These are phyloP conservation scores for Tamias sibiricus DNA, from an alignment of 2,113 vertebrate genomes.

Conservation along the genomic window DNA sequence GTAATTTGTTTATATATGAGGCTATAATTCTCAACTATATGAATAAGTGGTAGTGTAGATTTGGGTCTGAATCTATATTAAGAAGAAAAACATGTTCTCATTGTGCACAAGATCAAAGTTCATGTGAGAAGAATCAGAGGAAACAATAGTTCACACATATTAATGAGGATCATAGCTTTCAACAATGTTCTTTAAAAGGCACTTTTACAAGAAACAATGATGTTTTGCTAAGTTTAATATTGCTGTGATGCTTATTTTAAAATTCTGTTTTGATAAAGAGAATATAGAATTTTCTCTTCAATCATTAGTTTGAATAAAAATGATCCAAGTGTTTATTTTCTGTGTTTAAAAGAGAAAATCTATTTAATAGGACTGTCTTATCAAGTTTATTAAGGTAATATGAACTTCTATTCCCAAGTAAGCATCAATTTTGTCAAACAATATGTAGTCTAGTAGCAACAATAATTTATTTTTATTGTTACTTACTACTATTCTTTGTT, in stretches of 20 bases:
- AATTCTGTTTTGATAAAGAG: background rate
- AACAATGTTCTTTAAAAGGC: background rate
- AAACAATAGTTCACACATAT: background rate
- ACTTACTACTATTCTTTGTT: background rate
- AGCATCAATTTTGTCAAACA: background rate
- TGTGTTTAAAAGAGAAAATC: conserved; percentile 25
- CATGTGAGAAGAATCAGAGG: background rate
- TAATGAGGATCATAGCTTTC: conserved; percentile 25
- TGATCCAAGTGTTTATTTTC: background rate
- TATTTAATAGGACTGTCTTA: conserved; percentile 33
- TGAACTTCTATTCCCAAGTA: background rate
- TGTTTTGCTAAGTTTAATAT: conserved; percentile 4
- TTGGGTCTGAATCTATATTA: background rate
- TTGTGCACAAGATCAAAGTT: background rate
- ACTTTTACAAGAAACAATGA: background rate
- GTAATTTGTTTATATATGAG: background rate
- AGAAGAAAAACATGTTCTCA: background rate
- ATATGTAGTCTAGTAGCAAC: background rate
- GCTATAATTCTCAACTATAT: background rate
- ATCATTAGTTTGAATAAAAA: background rate
- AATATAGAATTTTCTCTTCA: background rate
- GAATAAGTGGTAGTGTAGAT: background rate
- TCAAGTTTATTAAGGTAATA: background rate
- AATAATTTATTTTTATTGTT: background rate
- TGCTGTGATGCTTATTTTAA: background rate